Base-by-base conservation (phyloP, 2,888 invertebrate genomes). In the Heliothis peltigera region DNA sequence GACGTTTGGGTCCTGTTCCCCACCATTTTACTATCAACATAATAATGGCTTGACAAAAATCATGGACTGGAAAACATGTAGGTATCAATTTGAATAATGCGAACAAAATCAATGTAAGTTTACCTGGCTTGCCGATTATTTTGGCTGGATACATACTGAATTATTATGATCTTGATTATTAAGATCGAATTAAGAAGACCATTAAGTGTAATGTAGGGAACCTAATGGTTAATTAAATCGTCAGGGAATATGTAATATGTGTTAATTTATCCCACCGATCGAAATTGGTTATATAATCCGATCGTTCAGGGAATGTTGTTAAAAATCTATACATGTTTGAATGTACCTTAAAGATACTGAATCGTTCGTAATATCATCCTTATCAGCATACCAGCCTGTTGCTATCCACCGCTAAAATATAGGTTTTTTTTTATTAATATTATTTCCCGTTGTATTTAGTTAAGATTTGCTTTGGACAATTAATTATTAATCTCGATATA, bases 241-340 rank as follows among this genome's bases (percentile, higher is more conserved):
- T 47, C 19, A 55, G 32, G 19, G 49, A 18, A 46, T 62, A 21
- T 49, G 17, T 35, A 35, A 28, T 39, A 1, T 28, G 39, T 15
- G 32, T 8, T 35, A 32, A 57, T 65, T 46, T 42, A 53, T 49
- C 19, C 18, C 39, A 7, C 12, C n/a, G 7, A 56, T 48, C 53
- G 19, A 65, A 65, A 55, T 46, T n/a, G 19, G 12, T 12, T 44
- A 64, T 28, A n/a, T 64, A 51, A 68, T 60, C 64, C 42, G 57
- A 57, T 68, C 47, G 8, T 48, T 51, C 46, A 5, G 55, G 53
- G 44, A 46, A 28, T 51, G 44, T 73, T 73, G 73, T 55, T 18
- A 52, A 49, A 68, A 15, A 28, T 28, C 28, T 28, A 8, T 28
- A 4, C 7, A 7, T 28, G 7, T 2, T 10, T 28, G 8, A n/a